Percentiles rank a stretch among this genome's conserved stretches.
These are phyloP conservation scores for Caretta caretta DNA, from an alignment of 2,113 vertebrate species.

Conservation along the genomic window DNA sequence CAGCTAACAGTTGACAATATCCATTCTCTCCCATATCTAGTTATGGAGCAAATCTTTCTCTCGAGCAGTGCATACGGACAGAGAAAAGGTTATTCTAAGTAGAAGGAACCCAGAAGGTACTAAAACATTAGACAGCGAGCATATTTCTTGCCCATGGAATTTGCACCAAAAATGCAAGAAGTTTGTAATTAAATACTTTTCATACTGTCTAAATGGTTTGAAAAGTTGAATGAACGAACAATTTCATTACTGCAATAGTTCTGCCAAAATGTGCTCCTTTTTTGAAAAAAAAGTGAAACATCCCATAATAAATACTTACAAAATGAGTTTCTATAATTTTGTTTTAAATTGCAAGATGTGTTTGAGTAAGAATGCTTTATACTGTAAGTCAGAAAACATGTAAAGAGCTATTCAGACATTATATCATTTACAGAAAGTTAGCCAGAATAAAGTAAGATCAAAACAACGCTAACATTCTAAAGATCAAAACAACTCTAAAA, in stretches of 20 bases:
- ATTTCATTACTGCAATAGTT: neutral
- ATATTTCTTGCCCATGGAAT: neutral
- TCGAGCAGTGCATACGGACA: neutral
- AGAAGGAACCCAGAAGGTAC: neutral
- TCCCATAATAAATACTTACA: constrained; percentile 31
- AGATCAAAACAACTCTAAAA: constrained; percentile 52
- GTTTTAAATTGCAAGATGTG: constrained; percentile 9
- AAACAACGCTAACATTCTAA: constrained; percentile 43
- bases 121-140: neutral
- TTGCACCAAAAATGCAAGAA: neutral
- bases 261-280: neutral
- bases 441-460: constrained; percentile 48
- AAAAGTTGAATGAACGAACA: neutral
- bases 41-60: neutral
- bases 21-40: constrained; percentile 18
- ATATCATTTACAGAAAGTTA: constrained; percentile 50
- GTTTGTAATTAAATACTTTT: constrained; percentile 40
- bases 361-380: constrained; percentile 27
- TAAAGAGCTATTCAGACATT: neutral
- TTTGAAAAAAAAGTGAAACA: constrained; percentile 12
- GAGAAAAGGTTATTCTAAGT: neutral
- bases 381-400: neutral
- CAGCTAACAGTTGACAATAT: neutral
- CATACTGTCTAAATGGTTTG: neutral
- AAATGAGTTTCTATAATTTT: neutral